Percentiles rank a stretch among this genome's conserved stretches.
Conservation (phyloP, 37 sponge, comb jelly and placozoan genomes). For the Halichondria panicea region DNA sequence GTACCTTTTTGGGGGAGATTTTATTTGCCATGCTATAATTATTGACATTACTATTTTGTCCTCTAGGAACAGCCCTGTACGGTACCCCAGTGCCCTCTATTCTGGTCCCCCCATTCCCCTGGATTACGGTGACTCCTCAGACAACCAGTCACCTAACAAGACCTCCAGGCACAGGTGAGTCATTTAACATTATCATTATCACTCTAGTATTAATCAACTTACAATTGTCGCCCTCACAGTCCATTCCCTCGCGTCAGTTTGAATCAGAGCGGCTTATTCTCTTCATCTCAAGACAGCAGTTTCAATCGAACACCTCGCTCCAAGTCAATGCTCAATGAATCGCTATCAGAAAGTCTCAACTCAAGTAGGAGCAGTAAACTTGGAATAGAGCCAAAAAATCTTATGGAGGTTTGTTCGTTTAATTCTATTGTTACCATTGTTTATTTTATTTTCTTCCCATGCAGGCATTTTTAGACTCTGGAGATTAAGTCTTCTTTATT, state of each 20-base stretch:
- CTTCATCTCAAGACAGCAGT: constrained; percentile 21
- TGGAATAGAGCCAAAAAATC: constrained; percentile 45
- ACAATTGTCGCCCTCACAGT: background rate
- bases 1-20: constrained; percentile 4
- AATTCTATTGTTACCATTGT: no score
- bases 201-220: background rate
- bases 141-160: constrained; percentile 12
- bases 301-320: constrained; percentile 4
- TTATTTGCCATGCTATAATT: background rate
- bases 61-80: constrained; percentile 40
- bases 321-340: background rate
- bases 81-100: constrained; percentile 37
- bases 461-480: constrained; percentile 38
- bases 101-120: constrained; percentile 70
- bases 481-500: background rate
- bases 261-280: constrained; percentile 1
- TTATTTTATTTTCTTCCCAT: background rate
- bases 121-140: constrained; percentile 21
- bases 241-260: background rate
- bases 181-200: no score
- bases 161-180: no score
- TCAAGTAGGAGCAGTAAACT: background rate
- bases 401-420: constrained; percentile 43
- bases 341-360: background rate
- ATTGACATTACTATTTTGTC: background rate